Percentiles rank a stretch among this genome's conserved stretches.
These are phyloP conservation scores for Ecdyonurus torrentis DNA, from an alignment of 2,888 invertebrate genomes.

Conservation along the genomic window DNA sequence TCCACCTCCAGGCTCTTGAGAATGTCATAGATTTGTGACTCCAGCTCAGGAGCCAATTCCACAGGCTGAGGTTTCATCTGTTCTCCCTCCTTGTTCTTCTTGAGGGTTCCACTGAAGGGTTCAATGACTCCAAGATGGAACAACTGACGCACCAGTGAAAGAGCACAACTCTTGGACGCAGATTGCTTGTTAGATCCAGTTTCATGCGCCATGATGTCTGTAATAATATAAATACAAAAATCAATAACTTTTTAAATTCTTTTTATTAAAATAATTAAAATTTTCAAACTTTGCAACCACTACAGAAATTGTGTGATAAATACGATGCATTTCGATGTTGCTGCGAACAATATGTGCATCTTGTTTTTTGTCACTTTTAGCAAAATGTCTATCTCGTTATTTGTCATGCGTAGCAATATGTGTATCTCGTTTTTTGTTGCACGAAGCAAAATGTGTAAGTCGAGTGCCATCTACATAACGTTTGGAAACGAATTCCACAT, in stretches of 20 bases:
- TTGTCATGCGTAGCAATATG: too few species aligned
- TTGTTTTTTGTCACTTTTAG: too few species aligned
- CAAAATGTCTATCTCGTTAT: too few species aligned
- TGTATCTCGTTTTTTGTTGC: too few species aligned
- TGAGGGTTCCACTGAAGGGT: slow-evolving; percentile 66
- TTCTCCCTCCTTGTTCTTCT: slow-evolving; percentile 60
- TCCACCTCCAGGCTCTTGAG: slow-evolving; percentile 24
- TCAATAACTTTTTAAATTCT: too few species aligned
- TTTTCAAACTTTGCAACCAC: background rate
- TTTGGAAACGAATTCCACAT: too few species aligned
- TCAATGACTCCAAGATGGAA: slow-evolving; percentile 90
- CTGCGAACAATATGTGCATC: too few species aligned
- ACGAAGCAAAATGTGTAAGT: too few species aligned
- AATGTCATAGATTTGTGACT: slow-evolving; percentile 38
- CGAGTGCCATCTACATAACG: too few species aligned
- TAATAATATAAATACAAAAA: too few species aligned
- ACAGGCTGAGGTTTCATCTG: slow-evolving; percentile 66
- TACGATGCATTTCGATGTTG: too few species aligned
- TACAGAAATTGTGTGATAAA: background rate
- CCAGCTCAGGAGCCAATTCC: slow-evolving; percentile 52
- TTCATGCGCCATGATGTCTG: slow-evolving; percentile 52
- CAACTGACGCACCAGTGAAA: slow-evolving; percentile 85
- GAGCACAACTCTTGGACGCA: slow-evolving; percentile 90
- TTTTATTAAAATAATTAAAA: slow-evolving; percentile 4
- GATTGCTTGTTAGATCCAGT: slow-evolving; percentile 93